These are phyloP conservation scores for Notoglanidium macrostoma DNA, from an alignment of 2,797 vertebrate species.

Conservation along the genomic window DNA sequence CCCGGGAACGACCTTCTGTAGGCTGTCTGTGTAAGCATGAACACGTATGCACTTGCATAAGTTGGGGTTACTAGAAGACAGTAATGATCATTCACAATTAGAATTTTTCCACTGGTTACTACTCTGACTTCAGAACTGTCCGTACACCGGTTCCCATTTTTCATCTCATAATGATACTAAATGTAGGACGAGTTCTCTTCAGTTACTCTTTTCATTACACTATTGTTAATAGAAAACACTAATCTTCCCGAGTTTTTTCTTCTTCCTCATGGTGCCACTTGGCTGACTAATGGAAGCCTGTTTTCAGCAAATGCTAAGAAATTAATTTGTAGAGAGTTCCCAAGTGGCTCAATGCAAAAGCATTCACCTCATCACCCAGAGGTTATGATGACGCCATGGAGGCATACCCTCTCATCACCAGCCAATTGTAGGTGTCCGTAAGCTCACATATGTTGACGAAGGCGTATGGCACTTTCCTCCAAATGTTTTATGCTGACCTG, in stretches of 20 bases:
- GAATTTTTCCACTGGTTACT: neutral
- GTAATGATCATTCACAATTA: neutral
- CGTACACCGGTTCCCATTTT: neutral
- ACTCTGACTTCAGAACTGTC: neutral
- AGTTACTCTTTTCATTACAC: neutral
- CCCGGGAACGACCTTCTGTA: conserved; percentile 95
- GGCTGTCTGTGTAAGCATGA: conserved; percentile 82
- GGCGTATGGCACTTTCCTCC: neutral
- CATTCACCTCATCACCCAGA: neutral
- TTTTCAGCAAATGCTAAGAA: neutral
- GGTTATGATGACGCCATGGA: neutral
- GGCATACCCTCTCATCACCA: neutral
- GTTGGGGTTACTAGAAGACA: neutral
- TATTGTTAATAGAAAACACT: neutral
- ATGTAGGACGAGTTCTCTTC: neutral
- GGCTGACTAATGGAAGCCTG: neutral
- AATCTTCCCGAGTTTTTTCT: neutral
- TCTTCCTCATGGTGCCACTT: neutral
- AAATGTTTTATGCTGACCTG: neutral
- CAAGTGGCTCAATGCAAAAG: neutral
- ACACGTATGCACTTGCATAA: neutral
- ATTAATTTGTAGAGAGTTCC: neutral
- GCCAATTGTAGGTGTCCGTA: neutral
- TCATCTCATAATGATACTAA: neutral
- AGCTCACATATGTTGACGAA: neutral